Evolutionary conservation across 2,797 vertebrate species (phyloP), one percentile per base, ranked within the genome.

Genomic region (Sylvilagus floridanus): DNA sequence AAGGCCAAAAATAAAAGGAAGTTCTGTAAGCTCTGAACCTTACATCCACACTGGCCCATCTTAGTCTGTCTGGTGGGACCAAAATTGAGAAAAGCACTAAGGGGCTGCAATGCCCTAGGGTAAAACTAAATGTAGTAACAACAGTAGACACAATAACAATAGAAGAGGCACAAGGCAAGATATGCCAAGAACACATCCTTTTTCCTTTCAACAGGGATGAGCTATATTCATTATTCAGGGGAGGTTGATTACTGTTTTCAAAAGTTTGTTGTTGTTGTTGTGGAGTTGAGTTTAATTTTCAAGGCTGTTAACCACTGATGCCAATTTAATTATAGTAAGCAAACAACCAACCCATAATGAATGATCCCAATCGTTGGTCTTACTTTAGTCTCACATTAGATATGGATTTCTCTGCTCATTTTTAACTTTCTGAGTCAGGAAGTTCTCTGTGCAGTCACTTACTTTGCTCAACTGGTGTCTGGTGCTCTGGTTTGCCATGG

Each of bases 221-320:
- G 19, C 84, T 88, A 76, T 73, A 42, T 85, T 95, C 85, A 84
- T 96, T 95, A 84, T 88, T 71, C 66, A 92, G 69, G 92, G 93
- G 79, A n/a, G 71, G 95, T 52, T 85, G 82, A 95, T 82, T 94
- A 65, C 17, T 21, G 52, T 85, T 94, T 92, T 47, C 32, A 72
- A 71, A 93, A 83, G 35, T n/a, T 77, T 94, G 81, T 90, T 93
- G 4, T 14, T 71, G 72, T 65, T 21, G 54, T 57, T 57, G 54
- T 57, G 54, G 17, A 57, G 54, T 57, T 75, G 90, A 85, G 85
- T 96, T 96, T 96, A 96, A 96, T 97, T 97, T 96, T 96, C 90
- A 96, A 96, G 90, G 92, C 95, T 92, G 94, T 96, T 97, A 93
- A 96, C 84, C 69, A 79, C 71, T 52, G 94, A 94, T 76, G 92